phyloP scores from a whole-genome alignment of 2,888 invertebrate genomes.

The Lochmaea capreae region DNA sequence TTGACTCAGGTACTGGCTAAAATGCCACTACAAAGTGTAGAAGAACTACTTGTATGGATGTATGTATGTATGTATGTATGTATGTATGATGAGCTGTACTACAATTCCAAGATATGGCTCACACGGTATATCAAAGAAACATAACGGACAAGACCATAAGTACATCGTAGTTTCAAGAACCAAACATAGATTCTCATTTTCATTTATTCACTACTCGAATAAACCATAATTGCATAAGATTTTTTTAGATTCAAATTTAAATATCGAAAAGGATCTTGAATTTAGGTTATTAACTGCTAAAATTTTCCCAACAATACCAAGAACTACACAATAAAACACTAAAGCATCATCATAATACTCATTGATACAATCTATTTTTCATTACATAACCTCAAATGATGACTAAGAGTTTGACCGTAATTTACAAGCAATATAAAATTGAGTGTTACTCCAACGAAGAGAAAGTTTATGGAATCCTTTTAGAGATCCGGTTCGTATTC shows the following conservation, averaged over 20 bases:
- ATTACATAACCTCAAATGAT: slow-evolving; percentile 11
- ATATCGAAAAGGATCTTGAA: not conserved
- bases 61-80: too few species aligned
- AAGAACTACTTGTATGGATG: too few species aligned
- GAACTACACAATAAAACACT: not conserved
- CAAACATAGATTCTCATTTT: too few species aligned
- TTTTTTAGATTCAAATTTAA: not conserved
- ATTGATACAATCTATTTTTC: not conserved
- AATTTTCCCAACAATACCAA: not conserved
- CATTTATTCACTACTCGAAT: not conserved
- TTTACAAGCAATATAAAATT: not conserved
- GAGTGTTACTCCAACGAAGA: not conserved
- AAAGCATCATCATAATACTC: not conserved
- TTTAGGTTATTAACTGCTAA: not conserved
- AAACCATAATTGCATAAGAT: not conserved
- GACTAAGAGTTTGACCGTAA: slow-evolving; percentile 10
- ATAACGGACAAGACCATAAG: too few species aligned
- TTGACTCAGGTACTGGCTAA: too few species aligned
- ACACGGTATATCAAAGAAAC: too few species aligned
- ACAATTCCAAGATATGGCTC: too few species aligned
- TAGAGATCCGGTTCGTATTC: slow-evolving; percentile 11
- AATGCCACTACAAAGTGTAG: too few species aligned
- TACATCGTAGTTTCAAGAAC: too few species aligned
- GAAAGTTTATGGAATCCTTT: slow-evolving; percentile 9
- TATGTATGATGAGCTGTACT: too few species aligned